Evolutionary conservation across 2,888 invertebrate species (phyloP).

Genomic region (Sicus ferrugineus): DNA sequence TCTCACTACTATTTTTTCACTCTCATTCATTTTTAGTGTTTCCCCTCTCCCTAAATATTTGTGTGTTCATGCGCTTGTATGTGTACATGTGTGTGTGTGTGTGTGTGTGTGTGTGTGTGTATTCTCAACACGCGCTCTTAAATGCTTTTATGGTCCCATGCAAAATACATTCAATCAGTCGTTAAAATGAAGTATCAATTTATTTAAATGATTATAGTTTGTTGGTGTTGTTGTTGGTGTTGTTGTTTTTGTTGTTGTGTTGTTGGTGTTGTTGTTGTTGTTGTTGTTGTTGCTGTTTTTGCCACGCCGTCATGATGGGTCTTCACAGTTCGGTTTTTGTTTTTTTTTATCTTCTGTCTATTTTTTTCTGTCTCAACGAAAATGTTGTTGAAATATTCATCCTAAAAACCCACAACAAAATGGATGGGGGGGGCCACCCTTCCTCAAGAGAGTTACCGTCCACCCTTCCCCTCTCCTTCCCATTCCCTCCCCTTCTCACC

Average conservation of each 20-base stretch:
- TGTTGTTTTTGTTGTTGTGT: background rate
- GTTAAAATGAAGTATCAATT: background rate
- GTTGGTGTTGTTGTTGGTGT: background rate
- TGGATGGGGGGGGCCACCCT: no score
- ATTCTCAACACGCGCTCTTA: background rate
- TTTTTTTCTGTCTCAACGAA: no score
- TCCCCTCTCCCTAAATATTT: no score
- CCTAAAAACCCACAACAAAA: no score
- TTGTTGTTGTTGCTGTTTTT: no score
- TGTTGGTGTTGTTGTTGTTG: background rate
- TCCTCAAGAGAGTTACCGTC: no score
- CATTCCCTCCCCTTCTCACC: no score
- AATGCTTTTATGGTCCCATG: background rate
- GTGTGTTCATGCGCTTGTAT: background rate
- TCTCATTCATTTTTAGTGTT: slow-evolving; percentile 3
- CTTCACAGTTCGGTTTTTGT: no score
- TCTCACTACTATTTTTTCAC: slow-evolving; percentile 7
- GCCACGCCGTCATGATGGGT: no score
- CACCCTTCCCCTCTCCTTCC: background rate
- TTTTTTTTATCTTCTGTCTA: no score
- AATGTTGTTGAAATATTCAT: no score
- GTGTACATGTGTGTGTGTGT: background rate
- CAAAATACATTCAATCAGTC: slow-evolving; percentile 10
- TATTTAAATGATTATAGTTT: background rate
- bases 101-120: background rate